Evolutionary conservation across 2,888 invertebrate species (phyloP).

Genomic region (Physocephala rufipes): DNA sequence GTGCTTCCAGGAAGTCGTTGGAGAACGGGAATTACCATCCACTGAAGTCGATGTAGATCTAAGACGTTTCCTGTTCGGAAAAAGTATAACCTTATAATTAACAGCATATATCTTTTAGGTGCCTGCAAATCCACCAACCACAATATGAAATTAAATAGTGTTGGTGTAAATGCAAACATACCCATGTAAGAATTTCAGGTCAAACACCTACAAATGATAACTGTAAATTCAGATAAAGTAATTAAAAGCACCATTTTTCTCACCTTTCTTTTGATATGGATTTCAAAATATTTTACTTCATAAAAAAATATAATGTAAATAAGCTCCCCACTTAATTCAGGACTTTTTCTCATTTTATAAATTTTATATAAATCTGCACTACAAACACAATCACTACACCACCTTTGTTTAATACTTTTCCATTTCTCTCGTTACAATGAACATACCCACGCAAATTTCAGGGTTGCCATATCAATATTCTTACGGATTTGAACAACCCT

Average conservation of each 20-base stretch:
- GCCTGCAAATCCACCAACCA: too few relatives aligned
- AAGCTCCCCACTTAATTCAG: neutral
- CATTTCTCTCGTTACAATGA: too few relatives aligned
- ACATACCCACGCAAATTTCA: too few relatives aligned
- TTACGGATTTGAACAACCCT: too few relatives aligned
- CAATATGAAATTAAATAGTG: neutral
- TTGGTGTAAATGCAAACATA: neutral
- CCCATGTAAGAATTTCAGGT: neutral
- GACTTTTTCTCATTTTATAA: conserved; percentile 4
- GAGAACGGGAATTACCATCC: conserved; percentile 9
- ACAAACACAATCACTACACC: conserved; percentile 33
- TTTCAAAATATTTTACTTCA: neutral
- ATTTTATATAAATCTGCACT: conserved; percentile 24
- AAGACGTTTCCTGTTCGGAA: conserved; percentile 55
- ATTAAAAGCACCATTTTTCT: neutral
- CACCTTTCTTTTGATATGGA: neutral
- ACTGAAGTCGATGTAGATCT: conserved; percentile 46
- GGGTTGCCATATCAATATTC: too few relatives aligned
- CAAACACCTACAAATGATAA: conserved; percentile 11
- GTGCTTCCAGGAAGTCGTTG: conserved; percentile 50
- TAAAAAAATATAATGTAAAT: neutral
- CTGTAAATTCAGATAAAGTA: neutral
- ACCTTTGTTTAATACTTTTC: conserved; percentile 38
- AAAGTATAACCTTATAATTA: conserved; percentile 36
- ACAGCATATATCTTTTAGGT: neutral